Conservation (phyloP, 1,140 invertebrate genomes). For the Anoplolepis gracilipes region DNA sequence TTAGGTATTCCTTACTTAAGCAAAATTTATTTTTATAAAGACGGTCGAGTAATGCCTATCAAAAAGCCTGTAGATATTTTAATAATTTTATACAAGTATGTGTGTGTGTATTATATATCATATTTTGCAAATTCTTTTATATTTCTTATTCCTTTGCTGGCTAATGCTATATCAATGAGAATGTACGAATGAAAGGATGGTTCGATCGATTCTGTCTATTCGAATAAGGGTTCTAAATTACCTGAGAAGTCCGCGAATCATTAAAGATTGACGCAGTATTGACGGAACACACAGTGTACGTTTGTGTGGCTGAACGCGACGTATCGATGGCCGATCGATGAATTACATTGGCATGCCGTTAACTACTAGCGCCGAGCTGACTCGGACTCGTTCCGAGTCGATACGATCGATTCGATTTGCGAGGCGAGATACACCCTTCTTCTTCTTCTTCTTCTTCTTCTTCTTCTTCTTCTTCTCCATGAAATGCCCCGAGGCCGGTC, state of each 20-base stretch:
- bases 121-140: neutral
- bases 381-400: slow-evolving; percentile 41
- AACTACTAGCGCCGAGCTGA: slow-evolving; percentile 66
- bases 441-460: slow-evolving; percentile 25
- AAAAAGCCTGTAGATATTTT: neutral
- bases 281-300: slow-evolving; percentile 16
- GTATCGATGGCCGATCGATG: slow-evolving; percentile 65
- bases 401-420: slow-evolving; percentile 73
- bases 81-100: neutral
- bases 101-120: too few relatives aligned
- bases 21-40: neutral
- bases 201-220: neutral
- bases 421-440: slow-evolving; percentile 52
- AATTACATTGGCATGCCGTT: slow-evolving; percentile 69
- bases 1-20: neutral
- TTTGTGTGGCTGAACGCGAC: neutral
- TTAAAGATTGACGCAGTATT: neutral
- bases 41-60: neutral
- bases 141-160: neutral
- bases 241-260: neutral
- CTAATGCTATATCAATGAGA: neutral
- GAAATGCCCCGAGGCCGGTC: slow-evolving; percentile 33
- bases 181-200: neutral
- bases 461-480: slow-evolving; percentile 22
- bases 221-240: slow-evolving; percentile 9